Conservation (phyloP, 2,113 vertebrate genomes). For the Spermophilus dauricus region DNA sequence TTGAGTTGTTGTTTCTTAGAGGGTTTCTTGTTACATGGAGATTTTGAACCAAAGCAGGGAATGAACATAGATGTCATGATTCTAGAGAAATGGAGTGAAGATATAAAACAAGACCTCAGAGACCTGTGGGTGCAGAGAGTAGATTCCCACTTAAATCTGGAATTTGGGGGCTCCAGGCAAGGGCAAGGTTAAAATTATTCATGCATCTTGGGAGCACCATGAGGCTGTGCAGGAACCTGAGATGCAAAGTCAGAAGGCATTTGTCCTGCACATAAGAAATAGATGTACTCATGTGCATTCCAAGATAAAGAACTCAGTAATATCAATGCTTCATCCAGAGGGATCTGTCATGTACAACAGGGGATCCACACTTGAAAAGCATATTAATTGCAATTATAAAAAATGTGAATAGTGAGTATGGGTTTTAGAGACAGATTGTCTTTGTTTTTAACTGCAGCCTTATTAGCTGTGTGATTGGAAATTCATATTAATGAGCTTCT, state of each 20-base stretch:
- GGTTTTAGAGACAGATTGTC: not conserved
- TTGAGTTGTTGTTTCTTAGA: fast-evolving
- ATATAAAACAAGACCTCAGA: not conserved
- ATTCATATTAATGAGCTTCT: not conserved
- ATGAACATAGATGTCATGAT: too few species aligned
- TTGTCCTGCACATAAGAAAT: fast-evolving
- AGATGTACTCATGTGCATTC: not conserved
- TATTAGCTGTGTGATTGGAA: not conserved
- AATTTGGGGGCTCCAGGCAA: not conserved
- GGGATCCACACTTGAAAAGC: not conserved
- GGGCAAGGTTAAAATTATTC: not conserved
- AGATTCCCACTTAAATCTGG: too few species aligned
- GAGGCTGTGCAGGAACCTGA: not conserved
- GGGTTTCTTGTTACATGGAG: not conserved
- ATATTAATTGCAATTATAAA: not conserved
- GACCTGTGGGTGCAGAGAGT: fast-evolving
- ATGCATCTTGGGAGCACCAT: fast-evolving
- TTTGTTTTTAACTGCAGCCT: not conserved
- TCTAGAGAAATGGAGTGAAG: not conserved
- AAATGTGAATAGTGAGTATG: not conserved
- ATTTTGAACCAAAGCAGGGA: not conserved
- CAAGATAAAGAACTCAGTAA: not conserved
- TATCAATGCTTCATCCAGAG: too few species aligned
- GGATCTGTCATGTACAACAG: not conserved
- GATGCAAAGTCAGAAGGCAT: fast-evolving